phyloP scores from a whole-genome alignment of 2,113 vertebrate species.

The Hyla sarda region DNA sequence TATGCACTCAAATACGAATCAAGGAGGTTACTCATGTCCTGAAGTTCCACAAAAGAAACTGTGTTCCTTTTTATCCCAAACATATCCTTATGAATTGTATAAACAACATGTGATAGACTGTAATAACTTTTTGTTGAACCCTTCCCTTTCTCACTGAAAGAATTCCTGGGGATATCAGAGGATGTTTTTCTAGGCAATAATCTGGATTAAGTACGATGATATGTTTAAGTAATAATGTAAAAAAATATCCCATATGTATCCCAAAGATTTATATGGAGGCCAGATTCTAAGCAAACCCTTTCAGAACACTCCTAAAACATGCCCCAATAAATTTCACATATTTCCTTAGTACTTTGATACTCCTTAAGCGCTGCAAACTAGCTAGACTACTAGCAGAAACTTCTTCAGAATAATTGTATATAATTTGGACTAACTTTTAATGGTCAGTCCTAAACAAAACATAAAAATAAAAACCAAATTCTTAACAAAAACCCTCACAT shows the following conservation, averaged over 20 bases:
- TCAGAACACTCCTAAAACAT: conserved; percentile 1
- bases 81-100: not conserved
- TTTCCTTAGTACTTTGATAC: conserved; percentile 27
- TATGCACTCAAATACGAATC: not conserved
- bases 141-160: not conserved
- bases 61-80: not conserved
- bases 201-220: conserved; percentile 3
- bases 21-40: not conserved
- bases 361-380: not conserved
- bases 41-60: not conserved
- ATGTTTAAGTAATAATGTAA: not conserved
- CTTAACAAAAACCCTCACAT: conserved; percentile 12
- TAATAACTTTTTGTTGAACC: not conserved
- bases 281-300: not conserved
- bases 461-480: not conserved
- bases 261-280: not conserved
- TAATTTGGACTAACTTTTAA: conserved; percentile 17
- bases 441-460: conserved; percentile 25
- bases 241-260: conserved; percentile 5
- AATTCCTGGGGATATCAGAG: not conserved
- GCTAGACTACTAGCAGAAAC: not conserved
- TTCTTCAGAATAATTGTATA: not conserved
- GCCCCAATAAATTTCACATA: conserved; percentile 3
- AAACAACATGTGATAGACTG: not conserved
- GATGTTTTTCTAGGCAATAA: conserved; percentile 5